phyloP scores from a whole-genome alignment of 1,140 invertebrate genomes.

The Drosophila miranda region DNA sequence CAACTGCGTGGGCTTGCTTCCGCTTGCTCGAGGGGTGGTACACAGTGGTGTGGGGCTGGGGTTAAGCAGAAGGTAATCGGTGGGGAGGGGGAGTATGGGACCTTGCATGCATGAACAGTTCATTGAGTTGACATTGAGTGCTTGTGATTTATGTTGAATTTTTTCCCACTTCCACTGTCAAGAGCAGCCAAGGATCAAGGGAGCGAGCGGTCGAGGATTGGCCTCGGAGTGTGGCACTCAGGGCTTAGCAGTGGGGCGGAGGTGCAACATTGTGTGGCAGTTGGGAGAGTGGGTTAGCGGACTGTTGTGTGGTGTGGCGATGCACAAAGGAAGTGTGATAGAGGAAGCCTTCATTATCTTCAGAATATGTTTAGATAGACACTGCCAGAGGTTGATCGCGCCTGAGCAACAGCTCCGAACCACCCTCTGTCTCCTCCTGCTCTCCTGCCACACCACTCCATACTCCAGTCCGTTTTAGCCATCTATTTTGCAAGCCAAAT shows the following conservation, averaged over 20 bases:
- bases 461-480: not conserved
- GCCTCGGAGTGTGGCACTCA: not conserved
- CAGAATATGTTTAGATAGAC: too few species aligned
- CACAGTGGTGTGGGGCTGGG: not conserved
- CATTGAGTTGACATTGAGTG: slow-evolving; percentile 81
- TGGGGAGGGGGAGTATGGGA: not conserved
- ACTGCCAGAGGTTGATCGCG: too few species aligned
- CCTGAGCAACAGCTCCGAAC: too few species aligned
- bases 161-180: slow-evolving; percentile 32
- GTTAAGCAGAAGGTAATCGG: not conserved
- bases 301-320: too few species aligned
- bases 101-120: slow-evolving; percentile 65
- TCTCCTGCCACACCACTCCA: too few species aligned
- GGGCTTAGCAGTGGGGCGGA: slow-evolving; percentile 11
- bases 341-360: too few species aligned
- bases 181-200: slow-evolving; percentile 3
- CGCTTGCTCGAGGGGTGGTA: too few species aligned
- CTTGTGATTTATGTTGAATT: slow-evolving; percentile 73
- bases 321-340: too few species aligned
- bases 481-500: slow-evolving; percentile 42
- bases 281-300: too few species aligned
- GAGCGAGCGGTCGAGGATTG: too few species aligned
- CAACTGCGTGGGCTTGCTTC: slow-evolving; percentile 5
- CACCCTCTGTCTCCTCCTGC: too few species aligned
- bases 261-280: slow-evolving; percentile 32